Conservation (phyloP, 2,797 vertebrate species). For the Loriculus beryllinus region DNA sequence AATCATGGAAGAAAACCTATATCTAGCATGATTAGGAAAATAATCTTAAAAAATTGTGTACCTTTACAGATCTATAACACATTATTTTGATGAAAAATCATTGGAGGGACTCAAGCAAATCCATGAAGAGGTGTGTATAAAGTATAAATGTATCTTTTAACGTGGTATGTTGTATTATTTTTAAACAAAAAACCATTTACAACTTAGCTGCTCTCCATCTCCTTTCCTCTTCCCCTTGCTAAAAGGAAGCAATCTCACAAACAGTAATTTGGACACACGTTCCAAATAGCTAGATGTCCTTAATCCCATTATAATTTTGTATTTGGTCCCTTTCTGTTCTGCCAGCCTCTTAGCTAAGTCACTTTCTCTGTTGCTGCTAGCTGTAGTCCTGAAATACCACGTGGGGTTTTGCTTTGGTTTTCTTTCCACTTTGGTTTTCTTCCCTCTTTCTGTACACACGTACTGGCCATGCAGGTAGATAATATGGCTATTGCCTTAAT, state of each 20-base stretch:
- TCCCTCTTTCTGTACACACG: background rate
- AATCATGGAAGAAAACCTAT: background rate
- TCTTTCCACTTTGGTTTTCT: background rate
- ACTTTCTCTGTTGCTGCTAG: background rate
- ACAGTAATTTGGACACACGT: accelerated
- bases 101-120: slow-evolving; percentile 85
- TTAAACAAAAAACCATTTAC: background rate
- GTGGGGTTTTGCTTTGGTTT: background rate
- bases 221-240: background rate
- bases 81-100: slow-evolving; percentile 79
- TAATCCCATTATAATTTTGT: background rate
- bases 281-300: background rate
- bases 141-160: background rate
- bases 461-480: background rate
- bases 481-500: background rate
- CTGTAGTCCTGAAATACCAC: background rate
- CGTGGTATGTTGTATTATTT: background rate
- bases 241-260: background rate
- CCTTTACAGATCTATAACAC: slow-evolving; percentile 73
- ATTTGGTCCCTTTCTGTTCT: background rate
- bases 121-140: slow-evolving; percentile 83
- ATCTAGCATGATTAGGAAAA: background rate
- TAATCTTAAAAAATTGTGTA: background rate
- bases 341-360: background rate
- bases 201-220: background rate